Conservation (phyloP, 2,113 vertebrate genomes). For the Larimichthys crocea region DNA sequence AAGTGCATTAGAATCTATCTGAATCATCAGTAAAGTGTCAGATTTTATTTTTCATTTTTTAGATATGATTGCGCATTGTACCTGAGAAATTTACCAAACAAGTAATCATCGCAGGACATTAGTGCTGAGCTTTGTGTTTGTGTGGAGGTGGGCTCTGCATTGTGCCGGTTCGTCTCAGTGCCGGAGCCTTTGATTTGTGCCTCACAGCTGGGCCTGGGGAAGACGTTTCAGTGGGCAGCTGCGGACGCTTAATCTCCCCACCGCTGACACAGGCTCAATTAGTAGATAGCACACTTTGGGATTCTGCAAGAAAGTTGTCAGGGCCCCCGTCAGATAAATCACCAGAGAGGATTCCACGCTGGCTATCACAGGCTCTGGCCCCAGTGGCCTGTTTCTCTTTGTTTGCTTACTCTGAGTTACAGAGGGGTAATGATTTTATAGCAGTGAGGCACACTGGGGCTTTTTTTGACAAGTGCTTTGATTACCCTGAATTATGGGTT, state of each 20-base stretch:
- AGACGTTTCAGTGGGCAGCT: conserved; percentile 82
- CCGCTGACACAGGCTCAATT: conserved; percentile 85
- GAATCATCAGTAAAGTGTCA: neutral
- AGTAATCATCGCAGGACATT: conserved; percentile 32
- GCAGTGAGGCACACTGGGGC: neutral
- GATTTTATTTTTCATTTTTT: neutral
- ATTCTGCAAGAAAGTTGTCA: conserved; percentile 85
- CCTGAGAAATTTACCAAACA: conserved; percentile 39
- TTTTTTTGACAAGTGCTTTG: conserved; percentile 44
- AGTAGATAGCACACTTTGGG: conserved; percentile 85
- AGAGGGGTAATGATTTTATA: conserved; percentile 53
- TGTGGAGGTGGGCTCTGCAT: conserved; percentile 45
- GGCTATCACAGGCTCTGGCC: conserved; percentile 66
- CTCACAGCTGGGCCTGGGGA: conserved; percentile 78
- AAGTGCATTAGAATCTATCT: neutral
- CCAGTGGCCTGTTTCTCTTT: conserved; percentile 57
- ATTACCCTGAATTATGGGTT: conserved; percentile 43
- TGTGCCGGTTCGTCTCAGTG: conserved; percentile 61
- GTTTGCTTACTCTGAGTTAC: conserved; percentile 68
- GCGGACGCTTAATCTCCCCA: conserved; percentile 84
- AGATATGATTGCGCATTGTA: neutral
- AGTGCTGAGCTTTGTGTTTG: conserved; percentile 42
- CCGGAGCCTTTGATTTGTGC: conserved; percentile 81
- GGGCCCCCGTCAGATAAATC: conserved; percentile 81
- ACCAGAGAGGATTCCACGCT: conserved; percentile 77